These are phyloP conservation scores for Venustaconcha ellipsiformis DNA, from an alignment of 1,140 invertebrate genomes.

Conservation along the genomic window DNA sequence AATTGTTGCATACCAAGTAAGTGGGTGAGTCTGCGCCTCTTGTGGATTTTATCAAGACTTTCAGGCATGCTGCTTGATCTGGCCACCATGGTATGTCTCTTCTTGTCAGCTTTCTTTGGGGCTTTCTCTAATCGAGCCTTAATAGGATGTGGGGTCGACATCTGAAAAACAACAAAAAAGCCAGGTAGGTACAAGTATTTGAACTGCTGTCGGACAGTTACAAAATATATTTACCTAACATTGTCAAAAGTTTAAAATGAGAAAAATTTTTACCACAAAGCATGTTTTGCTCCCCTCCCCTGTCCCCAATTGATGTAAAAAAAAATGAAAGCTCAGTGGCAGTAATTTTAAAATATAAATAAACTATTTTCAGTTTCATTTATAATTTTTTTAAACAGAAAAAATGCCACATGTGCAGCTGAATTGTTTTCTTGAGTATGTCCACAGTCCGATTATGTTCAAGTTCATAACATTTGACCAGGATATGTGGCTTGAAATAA, in stretches of 20 bases:
- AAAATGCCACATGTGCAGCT: too few relatives aligned
- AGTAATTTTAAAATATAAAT: too few relatives aligned
- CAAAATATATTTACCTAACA: too few relatives aligned
- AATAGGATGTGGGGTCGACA: conserved; percentile 76
- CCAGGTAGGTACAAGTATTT: background rate
- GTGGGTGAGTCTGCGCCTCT: conserved; percentile 48
- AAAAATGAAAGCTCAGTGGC: too few relatives aligned
- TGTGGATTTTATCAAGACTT: conserved; percentile 57
- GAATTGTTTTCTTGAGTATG: too few relatives aligned
- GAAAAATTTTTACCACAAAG: background rate
- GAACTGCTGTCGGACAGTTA: too few relatives aligned
- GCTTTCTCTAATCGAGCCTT: conserved; percentile 73
- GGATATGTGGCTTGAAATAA: too few relatives aligned
- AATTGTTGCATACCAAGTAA: conserved; percentile 22
- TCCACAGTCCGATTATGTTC: too few relatives aligned
- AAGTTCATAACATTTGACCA: too few relatives aligned
- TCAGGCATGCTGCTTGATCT: conserved; percentile 62
- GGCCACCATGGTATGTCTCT: conserved; percentile 30
- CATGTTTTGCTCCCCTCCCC: background rate
- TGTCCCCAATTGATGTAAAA: background rate
- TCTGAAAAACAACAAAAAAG: conserved; percentile 70
- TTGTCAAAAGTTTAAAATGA: background rate
- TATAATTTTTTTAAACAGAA: too few relatives aligned
- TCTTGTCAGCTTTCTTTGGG: conserved; percentile 45
- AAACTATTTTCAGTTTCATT: too few relatives aligned